Evolutionary conservation across 2,888 invertebrate genomes (phyloP).

Genomic region (Exephanes ischioxanthus): DNA sequence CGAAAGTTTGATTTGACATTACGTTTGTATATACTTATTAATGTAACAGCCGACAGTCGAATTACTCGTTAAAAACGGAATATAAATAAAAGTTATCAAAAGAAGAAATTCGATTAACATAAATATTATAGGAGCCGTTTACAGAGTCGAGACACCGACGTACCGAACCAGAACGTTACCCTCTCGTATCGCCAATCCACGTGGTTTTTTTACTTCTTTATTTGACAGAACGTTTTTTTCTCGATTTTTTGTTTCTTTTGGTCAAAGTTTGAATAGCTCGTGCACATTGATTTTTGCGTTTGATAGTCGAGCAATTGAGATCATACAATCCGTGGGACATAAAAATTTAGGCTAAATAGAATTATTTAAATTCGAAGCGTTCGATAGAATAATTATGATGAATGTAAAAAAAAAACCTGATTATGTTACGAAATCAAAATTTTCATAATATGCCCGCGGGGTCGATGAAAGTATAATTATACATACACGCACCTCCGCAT

Average conservation of each 20-base stretch:
- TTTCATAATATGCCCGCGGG: slow-evolving; percentile 12
- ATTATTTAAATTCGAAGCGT: not conserved
- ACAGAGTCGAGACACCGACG: slow-evolving; percentile 22
- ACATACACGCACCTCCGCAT: slow-evolving; percentile 20
- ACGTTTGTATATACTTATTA: not conserved
- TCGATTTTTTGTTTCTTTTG: not conserved
- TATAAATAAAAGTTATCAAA: slow-evolving; percentile 20
- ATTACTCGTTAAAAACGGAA: not conserved
- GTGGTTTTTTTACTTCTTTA: slow-evolving; percentile 7
- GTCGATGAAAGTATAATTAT: slow-evolving; percentile 32
- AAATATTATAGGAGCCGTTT: slow-evolving; percentile 38
- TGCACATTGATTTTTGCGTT: slow-evolving; percentile 12
- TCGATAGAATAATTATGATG: slow-evolving; percentile 12
- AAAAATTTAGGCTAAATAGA: not conserved
- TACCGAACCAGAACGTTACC: slow-evolving; percentile 66
- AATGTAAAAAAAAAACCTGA: not conserved
- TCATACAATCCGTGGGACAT: slow-evolving; percentile 18
- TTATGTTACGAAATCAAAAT: not conserved
- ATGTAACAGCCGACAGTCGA: not conserved
- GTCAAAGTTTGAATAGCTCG: slow-evolving; percentile 12
- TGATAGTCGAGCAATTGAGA: slow-evolving; percentile 11
- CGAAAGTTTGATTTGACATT: not conserved
- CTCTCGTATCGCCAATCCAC: slow-evolving; percentile 35
- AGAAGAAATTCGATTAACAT: not conserved
- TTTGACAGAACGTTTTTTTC: slow-evolving; percentile 1